These are phyloP conservation scores for Ochropleura leucogaster DNA, from an alignment of 2,888 invertebrate species.

Conservation along the genomic window DNA sequence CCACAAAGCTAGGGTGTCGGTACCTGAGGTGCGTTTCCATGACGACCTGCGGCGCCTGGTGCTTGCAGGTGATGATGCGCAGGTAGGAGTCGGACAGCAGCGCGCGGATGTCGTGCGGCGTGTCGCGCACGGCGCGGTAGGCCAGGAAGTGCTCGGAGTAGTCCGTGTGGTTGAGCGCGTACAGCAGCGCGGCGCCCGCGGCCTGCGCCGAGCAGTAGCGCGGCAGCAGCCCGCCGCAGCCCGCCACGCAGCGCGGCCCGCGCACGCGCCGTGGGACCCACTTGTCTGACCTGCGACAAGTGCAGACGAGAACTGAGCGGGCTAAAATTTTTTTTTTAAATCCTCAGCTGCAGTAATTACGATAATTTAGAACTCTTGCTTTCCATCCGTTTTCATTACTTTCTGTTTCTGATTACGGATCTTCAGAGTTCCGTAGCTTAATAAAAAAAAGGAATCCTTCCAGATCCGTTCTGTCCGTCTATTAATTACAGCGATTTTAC, in stretches of 20 bases:
- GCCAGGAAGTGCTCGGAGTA: conserved; percentile 95
- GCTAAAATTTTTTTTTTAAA: no score
- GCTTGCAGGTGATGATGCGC: conserved; percentile 92
- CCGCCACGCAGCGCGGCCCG: conserved; percentile 93
- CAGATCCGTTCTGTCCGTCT: no score
- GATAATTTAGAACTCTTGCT: not conserved
- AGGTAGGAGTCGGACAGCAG: conserved; percentile 94
- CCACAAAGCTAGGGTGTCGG: conserved; percentile 4
- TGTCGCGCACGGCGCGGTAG: conserved; percentile 94
- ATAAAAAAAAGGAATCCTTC: no score
- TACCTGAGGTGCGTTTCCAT: conserved; percentile 92
- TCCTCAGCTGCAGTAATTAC: not conserved
- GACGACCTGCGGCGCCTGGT: conserved; percentile 88
- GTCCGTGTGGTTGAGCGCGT: conserved; percentile 93
- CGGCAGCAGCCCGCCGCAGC: conserved; percentile 96
- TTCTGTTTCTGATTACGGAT: no score
- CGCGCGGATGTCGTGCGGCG: conserved; percentile 95
- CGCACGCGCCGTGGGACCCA: conserved; percentile 93
- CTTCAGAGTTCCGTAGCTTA: no score
- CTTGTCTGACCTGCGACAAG: conserved; percentile 90
- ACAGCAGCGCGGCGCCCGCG: conserved; percentile 94
- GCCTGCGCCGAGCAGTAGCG: conserved; percentile 93
- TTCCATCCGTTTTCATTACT: not conserved
- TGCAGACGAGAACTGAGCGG: not conserved
- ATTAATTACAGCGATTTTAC: no score